Evolutionary conservation across 2,797 vertebrate species (phyloP).

Genomic region (Diplodus sargus): DNA sequence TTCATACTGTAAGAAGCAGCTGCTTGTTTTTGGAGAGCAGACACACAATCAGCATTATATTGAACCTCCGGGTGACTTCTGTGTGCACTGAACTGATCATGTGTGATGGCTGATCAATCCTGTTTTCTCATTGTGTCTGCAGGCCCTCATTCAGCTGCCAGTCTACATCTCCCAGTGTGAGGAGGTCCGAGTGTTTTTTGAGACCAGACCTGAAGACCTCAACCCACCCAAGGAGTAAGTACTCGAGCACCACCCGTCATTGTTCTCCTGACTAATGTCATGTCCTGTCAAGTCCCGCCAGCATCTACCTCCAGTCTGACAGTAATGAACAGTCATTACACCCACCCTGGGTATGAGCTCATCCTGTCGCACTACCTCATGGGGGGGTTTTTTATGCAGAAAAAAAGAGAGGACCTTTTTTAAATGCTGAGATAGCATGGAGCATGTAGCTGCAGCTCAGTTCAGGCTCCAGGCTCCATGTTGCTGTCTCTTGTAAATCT

Average conservation of each 20-base stretch:
- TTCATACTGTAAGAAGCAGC: background rate
- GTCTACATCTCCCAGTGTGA: slow-evolving; percentile 99
- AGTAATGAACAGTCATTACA: slow-evolving; percentile 59
- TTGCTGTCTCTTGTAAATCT: slow-evolving; percentile 51
- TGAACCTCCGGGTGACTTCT: slow-evolving; percentile 5
- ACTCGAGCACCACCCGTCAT: slow-evolving; percentile 16
- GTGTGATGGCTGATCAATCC: slow-evolving; percentile 1
- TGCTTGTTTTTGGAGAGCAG: background rate
- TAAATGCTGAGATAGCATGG: slow-evolving; percentile 62
- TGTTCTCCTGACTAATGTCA: slow-evolving; percentile 3
- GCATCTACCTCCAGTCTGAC: slow-evolving; percentile 3
- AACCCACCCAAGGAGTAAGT: slow-evolving; percentile 97
- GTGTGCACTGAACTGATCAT: background rate
- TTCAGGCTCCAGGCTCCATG: slow-evolving; percentile 17
- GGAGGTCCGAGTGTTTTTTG: slow-evolving; percentile 97
- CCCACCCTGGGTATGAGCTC: slow-evolving; percentile 67
- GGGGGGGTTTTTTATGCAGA: slow-evolving; percentile 31
- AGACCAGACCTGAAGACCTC: slow-evolving; percentile 96
- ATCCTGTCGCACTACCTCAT: slow-evolving; percentile 44
- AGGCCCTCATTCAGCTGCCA: slow-evolving; percentile 97
- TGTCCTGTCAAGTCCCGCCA: too few species aligned
- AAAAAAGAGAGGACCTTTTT: background rate
- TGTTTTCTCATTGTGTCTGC: slow-evolving; percentile 29
- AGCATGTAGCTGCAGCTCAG: slow-evolving; percentile 47
- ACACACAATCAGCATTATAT: background rate